Evolutionary conservation across 2,113 vertebrate species (phyloP), one percentile per base, ranked within the genome.

Genomic region (Corythornis cristatus): DNA sequence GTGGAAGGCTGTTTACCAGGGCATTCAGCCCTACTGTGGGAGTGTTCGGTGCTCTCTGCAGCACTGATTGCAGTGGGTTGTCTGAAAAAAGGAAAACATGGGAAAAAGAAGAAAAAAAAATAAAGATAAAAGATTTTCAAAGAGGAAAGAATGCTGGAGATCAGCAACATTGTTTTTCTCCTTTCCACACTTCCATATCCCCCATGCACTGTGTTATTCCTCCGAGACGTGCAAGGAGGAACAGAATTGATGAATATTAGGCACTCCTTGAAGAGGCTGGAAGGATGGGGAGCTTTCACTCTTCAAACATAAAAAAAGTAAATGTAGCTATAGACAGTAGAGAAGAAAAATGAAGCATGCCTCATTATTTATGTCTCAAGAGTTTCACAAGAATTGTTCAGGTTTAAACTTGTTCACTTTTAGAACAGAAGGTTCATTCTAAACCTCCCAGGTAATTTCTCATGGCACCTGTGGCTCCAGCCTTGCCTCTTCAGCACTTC

Each of bases 361-460:
- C 13, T 89, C 33, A 17, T 82, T 73, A 76, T 57, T 40, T 76
- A 22, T 31, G 48, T 53, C 79, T 28, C 33, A 83, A 50, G 73
- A 74, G 31, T 95, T 95, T 96, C 83, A 66, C 54, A 93, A 93
- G 33, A 94, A 79, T 20, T 56, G 21, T 37, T 91, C 74, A 62
- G 35, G 88, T 90, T 89, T 76, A 50, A 89, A 92, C 84, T 33
- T 93, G 86, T 33, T 56, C 42, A 26, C 12, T 92, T 78, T 35
- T 18, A 53, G n/a, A 93, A 56, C 31, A 28, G 23, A 50, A 82
- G 61, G 81, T 89, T 80, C 57, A 60, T 19, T 19, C 25, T 76
- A 17, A 76, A 88, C n/a, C 73, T 73, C 17, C 28, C 14, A 37
- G 26, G 31, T 31, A 40, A 26, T 66, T 94, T 75, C 72, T 81